These are phyloP conservation scores for Cephus runcator DNA, from an alignment of 2,888 invertebrate genomes.

Conservation along the genomic window DNA sequence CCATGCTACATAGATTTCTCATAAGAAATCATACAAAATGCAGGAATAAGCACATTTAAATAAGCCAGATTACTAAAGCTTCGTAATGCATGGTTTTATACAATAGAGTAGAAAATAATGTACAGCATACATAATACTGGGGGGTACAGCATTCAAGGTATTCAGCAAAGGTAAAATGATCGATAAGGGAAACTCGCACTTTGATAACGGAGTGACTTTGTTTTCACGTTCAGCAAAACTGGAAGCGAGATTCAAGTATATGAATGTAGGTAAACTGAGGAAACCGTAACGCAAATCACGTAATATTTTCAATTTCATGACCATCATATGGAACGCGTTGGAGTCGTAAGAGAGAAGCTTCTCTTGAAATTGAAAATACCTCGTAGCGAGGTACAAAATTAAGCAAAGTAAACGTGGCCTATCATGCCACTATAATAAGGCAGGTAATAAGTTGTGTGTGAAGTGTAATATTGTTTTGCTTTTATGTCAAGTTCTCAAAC, in stretches of 20 bases:
- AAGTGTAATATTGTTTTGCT: conserved; percentile 43
- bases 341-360: conserved; percentile 35
- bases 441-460: conserved; percentile 36
- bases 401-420: conserved; percentile 51
- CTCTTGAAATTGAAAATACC: conserved; percentile 44
- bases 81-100: too few species aligned
- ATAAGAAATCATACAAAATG: neutral
- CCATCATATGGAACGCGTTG: conserved; percentile 22
- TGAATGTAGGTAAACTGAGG: conserved; percentile 21
- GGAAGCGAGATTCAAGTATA: conserved; percentile 59
- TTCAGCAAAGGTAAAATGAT: conserved; percentile 7
- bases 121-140: neutral
- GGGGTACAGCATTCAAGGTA: neutral
- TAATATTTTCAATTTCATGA: conserved; percentile 23
- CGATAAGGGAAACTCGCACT: conserved; percentile 25
- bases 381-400: conserved; percentile 29
- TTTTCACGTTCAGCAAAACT: conserved; percentile 60
- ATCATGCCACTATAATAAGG: conserved; percentile 38
- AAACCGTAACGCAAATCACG: conserved; percentile 19
- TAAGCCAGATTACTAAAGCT: neutral
- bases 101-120: too few species aligned
- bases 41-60: neutral
- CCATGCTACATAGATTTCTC: neutral
- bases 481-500: neutral
- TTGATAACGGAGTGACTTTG: conserved; percentile 48